Conservation (phyloP, 2,113 vertebrate species). For the Upupa epops region DNA sequence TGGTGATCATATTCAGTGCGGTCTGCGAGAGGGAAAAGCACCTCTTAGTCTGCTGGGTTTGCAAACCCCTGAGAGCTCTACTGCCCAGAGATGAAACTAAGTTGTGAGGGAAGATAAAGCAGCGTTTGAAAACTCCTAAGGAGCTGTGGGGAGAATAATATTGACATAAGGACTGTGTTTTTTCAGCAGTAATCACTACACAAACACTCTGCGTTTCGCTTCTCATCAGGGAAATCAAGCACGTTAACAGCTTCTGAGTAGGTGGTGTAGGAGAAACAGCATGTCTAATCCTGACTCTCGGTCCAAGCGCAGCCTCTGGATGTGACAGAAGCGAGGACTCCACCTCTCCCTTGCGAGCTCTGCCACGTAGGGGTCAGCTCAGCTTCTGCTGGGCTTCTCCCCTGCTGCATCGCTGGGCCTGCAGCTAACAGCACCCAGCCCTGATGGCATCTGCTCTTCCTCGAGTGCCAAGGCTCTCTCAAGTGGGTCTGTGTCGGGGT, state of each 20-base stretch:
- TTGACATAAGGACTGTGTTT: conserved; percentile 37
- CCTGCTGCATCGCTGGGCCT: not conserved
- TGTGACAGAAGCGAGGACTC: not conserved
- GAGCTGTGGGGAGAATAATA: conserved; percentile 1
- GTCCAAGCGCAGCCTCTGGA: not conserved
- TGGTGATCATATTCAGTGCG: conserved; percentile 76
- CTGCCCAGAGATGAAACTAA: not conserved
- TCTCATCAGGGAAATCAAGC: conserved; percentile 32
- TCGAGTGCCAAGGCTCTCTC: not conserved
- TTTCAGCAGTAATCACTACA: conserved; percentile 15
- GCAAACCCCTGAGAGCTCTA: not conserved
- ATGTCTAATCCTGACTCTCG: not conserved
- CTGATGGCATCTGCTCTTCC: not conserved
- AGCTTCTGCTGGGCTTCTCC: not conserved
- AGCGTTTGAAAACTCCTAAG: not conserved
- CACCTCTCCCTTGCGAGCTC: not conserved
- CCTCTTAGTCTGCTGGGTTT: not conserved
- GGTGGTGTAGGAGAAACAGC: conserved; percentile 52
- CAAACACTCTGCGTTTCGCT: not conserved
- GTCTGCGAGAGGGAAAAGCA: conserved; percentile 41
- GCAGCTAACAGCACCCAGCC: not conserved
- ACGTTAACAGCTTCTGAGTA: conserved; percentile 49
- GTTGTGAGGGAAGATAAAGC: not conserved
- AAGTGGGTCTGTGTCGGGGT: not conserved
- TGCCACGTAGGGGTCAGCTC: not conserved